Base-by-base conservation (phyloP, 2,797 vertebrate species). In the Pygocentrus nattereri region DNA sequence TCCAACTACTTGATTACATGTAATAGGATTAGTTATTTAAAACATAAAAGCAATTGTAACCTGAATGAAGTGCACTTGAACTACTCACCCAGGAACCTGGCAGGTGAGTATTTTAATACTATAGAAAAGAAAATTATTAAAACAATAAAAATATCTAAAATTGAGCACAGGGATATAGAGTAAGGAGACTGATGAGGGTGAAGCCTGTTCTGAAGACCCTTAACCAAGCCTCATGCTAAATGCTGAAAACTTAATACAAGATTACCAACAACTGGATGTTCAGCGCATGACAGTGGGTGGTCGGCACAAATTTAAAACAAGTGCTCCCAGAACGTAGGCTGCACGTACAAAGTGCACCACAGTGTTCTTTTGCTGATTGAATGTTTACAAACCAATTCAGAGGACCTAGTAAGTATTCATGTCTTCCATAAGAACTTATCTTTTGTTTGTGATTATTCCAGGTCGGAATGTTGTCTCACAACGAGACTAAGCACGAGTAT, bases 371-470 rank as follows among this genome's bases (percentile, higher is more conserved):
- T 69, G 84, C 81, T 91, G 89, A 93, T 86, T 92, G 82, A 87
- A 87, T 91, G 91, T 93, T 93, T 91, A 92, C 91, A 90, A 92
- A 91, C 86, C 84, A 86, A 88, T 89, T 88, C 83, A 76, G 82
- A 86, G 72, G 81, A 85, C 81, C 85, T 84, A 85, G 85, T 76
- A 86, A 30, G 34, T 81, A 84, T 89, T 84, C 84, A 86, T 82
- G 88, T 76, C 88, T 81, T 79, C 64, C 81, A 76, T 71, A 85
- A 85, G 75, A 86, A 87, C 52, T 74, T 54, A 44, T 76, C 2
- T 70, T 81, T 84, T 86, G 86, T 89, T 88, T 87, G 78, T 16
- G 88, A 89, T 74, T 81, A 81, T 84, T 90, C 78, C 70, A 47
- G 74, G 31, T 47, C 81, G 85, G 90, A 89, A 93, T 82, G 86